phyloP scores from a whole-genome alignment of 2,113 vertebrate genomes.

The Terrapene triunguis region DNA sequence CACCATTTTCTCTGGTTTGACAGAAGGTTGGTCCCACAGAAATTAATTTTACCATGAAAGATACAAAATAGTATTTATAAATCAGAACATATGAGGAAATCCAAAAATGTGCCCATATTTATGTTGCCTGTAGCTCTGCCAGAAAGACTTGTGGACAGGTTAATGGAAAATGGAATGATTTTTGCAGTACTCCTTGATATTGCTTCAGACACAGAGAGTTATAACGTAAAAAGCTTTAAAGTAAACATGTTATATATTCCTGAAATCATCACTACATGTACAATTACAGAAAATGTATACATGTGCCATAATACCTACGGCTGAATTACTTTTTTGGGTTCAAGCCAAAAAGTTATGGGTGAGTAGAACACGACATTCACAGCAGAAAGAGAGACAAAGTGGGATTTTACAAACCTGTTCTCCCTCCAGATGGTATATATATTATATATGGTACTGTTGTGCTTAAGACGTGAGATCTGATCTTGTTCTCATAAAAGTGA shows the following conservation, averaged over 20 bases:
- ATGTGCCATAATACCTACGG: slow-evolving; percentile 29
- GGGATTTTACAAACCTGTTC: not conserved
- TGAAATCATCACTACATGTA: not conserved
- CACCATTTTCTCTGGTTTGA: not conserved
- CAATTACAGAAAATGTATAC: slow-evolving; percentile 19
- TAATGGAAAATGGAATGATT: not conserved
- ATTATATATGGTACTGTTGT: not conserved
- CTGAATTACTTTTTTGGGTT: slow-evolving; percentile 42
- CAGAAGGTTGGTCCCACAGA: not conserved
- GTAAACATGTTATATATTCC: slow-evolving; percentile 20
- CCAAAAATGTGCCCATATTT: not conserved
- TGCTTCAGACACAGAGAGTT: slow-evolving; percentile 8
- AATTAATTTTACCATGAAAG: slow-evolving; percentile 17
- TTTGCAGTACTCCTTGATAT: slow-evolving; percentile 21
- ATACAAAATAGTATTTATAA: slow-evolving; percentile 30
- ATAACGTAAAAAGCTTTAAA: slow-evolving; percentile 8
- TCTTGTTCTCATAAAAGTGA: not conserved
- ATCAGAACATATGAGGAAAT: slow-evolving; percentile 49
- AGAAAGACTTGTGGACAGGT: slow-evolving; percentile 47
- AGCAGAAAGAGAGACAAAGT: too few species aligned
- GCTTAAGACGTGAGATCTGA: not conserved
- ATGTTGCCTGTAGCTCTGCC: slow-evolving; percentile 7
- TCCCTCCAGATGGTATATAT: not conserved
- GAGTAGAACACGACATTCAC: not conserved
- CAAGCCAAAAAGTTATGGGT: not conserved